Base-by-base conservation (phyloP, 2,888 invertebrate genomes). In the Isotomurus palustris region DNA sequence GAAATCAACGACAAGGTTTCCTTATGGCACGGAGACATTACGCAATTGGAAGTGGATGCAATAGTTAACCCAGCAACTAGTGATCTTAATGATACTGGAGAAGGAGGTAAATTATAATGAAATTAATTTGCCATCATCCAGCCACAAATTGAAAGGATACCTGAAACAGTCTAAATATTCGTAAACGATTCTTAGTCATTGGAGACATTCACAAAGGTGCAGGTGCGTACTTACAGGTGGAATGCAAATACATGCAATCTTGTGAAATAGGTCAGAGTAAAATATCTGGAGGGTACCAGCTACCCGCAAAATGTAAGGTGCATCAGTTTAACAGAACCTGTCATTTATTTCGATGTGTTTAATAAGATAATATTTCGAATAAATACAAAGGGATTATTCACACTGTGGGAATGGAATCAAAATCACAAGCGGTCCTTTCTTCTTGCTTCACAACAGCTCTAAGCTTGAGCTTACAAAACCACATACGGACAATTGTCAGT, bases 1-100 rank as follows among this genome's bases (percentile, higher is more conserved):
- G 56, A 24, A 1, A 6, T 66, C 0, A 63, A 58, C 49, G 32
- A 59, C 5, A 64, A 66, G 48, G 62, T 70, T 2, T 62, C 60
- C n/a, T 38, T 70, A 58, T 88, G 82, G 78, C 78, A 77, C 73
- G 91, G 91, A 2, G 91, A 92, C 73, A 91, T 94, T 24, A 92
- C 91, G 0, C 79, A 80, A 50, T 77, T 94, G 44, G 87, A 89
- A 79, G 80, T 92, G 56, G 91, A 91, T 78, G 88, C 85, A 0
- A 90, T 93, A 70, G 91, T 91, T 0, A 93, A 93, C 79, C 92
- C 93, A 32, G 93, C 93, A 0, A 93, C 93, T 76, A 80, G 81
- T 0, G 75, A 76, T 21, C 76, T 92, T 40, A 74, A 80, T 45
- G 89, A 88, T 6, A 92, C 93, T 24, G 91, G 91, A 27, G 91